Conservation (phyloP, 1,140 invertebrate species). For the Thaumetopoea pityocampa region DNA sequence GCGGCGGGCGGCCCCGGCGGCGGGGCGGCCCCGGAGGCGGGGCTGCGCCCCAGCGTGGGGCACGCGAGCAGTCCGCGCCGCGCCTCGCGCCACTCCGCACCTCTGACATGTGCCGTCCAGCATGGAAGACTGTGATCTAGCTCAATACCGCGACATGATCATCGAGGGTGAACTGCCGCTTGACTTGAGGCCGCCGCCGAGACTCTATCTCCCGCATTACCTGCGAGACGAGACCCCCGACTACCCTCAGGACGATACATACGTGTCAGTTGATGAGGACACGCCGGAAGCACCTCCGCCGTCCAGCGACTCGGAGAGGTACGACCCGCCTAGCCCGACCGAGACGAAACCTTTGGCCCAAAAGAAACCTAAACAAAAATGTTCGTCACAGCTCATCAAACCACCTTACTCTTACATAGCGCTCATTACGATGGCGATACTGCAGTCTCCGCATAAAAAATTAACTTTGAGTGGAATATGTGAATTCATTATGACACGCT, state of each 20-base stretch:
- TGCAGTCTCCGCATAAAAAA: slow-evolving; percentile 97
- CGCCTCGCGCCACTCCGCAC: slow-evolving; percentile 50
- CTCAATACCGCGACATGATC: slow-evolving; percentile 68
- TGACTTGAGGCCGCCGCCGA: slow-evolving; percentile 60
- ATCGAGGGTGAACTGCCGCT: slow-evolving; percentile 65
- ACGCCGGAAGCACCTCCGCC: slow-evolving; percentile 55
- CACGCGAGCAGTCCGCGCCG: slow-evolving; percentile 39
- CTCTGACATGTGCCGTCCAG: slow-evolving; percentile 61
- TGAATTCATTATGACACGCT: slow-evolving; percentile 99
- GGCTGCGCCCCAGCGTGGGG: slow-evolving; percentile 20
- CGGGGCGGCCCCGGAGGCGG: slow-evolving; percentile 35
- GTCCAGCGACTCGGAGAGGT: slow-evolving; percentile 61
- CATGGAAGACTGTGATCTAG: slow-evolving; percentile 68
- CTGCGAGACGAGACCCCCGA: slow-evolving; percentile 51
- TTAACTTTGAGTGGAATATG: slow-evolving; percentile 98
- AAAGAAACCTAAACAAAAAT: slow-evolving; percentile 63
- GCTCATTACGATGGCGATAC: slow-evolving; percentile 97
- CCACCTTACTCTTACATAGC: slow-evolving; percentile 99
- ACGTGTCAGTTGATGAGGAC: slow-evolving; percentile 66
- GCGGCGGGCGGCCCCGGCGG: slow-evolving; percentile 25
- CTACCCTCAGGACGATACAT: slow-evolving; percentile 58
- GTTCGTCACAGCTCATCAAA: slow-evolving; percentile 78
- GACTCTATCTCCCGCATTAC: slow-evolving; percentile 61
- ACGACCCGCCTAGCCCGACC: slow-evolving; percentile 55
- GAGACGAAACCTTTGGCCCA: slow-evolving; percentile 55